Evolutionary conservation across 2,113 vertebrate species (phyloP).

Genomic region (Labrus mixtus): DNA sequence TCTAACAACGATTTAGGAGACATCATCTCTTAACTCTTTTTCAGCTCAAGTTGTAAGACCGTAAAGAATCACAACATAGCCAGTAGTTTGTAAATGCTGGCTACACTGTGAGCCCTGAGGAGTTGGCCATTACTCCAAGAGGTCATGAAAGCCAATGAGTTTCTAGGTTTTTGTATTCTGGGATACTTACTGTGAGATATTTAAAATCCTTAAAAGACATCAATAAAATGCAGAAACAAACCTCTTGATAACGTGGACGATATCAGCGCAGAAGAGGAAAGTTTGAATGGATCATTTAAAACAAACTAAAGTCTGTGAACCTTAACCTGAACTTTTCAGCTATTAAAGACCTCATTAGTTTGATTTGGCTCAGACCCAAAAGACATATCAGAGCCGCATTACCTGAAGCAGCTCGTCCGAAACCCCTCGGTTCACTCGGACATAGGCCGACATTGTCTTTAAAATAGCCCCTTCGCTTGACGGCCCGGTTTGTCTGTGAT

Average conservation of each 20-base stretch:
- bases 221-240: neutral
- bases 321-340: constrained; percentile 31
- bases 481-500: constrained; percentile 48
- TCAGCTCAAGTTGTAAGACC: no score
- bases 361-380: constrained; percentile 48
- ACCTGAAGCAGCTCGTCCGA: constrained; percentile 52
- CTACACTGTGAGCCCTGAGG: no score
- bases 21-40: no score
- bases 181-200: neutral
- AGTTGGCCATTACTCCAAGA: no score
- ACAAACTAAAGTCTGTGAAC: constrained; percentile 17
- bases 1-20: no score
- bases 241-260: neutral
- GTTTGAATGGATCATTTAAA: constrained; percentile 13
- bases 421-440: constrained; percentile 33
- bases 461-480: constrained; percentile 32
- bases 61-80: no score
- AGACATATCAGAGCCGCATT: constrained; percentile 37
- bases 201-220: neutral
- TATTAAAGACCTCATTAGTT: constrained; percentile 49
- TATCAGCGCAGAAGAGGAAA: neutral
- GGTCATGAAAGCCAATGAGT: no score
- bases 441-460: constrained; percentile 64
- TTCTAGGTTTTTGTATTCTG: neutral
- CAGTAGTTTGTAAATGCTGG: no score